Base-by-base conservation (phyloP, 1,140 invertebrate genomes). In the Bombus huntii region DNA sequence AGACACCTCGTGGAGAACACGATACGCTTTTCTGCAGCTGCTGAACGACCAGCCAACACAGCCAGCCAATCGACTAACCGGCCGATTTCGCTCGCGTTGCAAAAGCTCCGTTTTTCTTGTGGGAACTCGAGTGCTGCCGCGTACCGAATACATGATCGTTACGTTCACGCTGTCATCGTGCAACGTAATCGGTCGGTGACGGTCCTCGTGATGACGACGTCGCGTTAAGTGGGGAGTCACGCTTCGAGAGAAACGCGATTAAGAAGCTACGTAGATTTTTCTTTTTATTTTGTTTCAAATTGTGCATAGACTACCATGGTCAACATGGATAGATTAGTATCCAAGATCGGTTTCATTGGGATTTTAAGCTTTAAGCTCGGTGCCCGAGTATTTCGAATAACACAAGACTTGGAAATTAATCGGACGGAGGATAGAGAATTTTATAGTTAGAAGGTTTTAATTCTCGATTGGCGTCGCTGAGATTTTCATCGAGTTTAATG, bases 21-120 rank as follows among this genome's bases (percentile, higher is more conserved):
- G 75, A 78, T 65, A 78, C 75, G 28, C 75, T 65, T 78, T 78
- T 44, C 57, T 42, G 57, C 75, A 66, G 57, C 75, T 78, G 74
- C 25, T 53, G 47, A 22, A 53, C 47, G 18, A 53, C 47, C 47
- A 53, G 47, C 18, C 47, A 53, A 53, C 47, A 74, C 42, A 25
- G 13, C 1, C 3, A 37, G 8, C 72, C 47, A 25, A 6, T 39
- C 34, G 22, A 74, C 31, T 75, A 47, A 25, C 47, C 22, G 34
- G 13, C 28, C 53, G 57, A 78, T 42, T n/a, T 78, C 28, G 57
- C 75, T 78, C 57, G 75, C 75, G 37, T 65, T 78, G 57, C 75
- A 78, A 28, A 62, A 78, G 75, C 75, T 65, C 57, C 28, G 28
- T 28, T 75, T 75, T 53, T 75, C 28, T 31, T 74, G 13, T 47